These are phyloP conservation scores for Dinocampus coccinellae DNA, from an alignment of 2,888 invertebrate species.

Conservation along the genomic window DNA sequence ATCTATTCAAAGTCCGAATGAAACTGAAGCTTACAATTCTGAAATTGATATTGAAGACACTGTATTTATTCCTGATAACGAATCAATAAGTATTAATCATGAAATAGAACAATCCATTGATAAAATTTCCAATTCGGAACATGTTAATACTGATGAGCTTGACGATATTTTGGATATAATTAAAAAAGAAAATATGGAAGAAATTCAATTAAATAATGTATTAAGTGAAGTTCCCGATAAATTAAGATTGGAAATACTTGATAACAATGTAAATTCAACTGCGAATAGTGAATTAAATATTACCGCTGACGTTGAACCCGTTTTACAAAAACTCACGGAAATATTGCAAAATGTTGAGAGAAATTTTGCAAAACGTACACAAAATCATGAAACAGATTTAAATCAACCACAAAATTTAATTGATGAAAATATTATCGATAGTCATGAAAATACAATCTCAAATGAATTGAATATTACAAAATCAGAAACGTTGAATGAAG, in stretches of 20 bases:
- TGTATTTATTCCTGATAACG: slow-evolving; percentile 53
- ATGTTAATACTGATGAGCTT: slow-evolving; percentile 48
- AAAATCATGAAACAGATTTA: slow-evolving; percentile 17
- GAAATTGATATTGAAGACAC: slow-evolving; percentile 49
- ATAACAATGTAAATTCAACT: slow-evolving; percentile 34
- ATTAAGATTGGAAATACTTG: slow-evolving; percentile 12
- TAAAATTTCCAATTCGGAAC: slow-evolving; percentile 29
- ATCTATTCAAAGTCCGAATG: too few relatives aligned
- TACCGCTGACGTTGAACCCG: slow-evolving; percentile 46
- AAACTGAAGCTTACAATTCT: slow-evolving; percentile 30
- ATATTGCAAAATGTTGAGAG: slow-evolving; percentile 44
- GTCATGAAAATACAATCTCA: background rate
- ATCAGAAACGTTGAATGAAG: background rate
- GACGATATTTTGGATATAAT: slow-evolving; percentile 54
- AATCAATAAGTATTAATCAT: slow-evolving; percentile 55
- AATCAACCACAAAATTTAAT: background rate
- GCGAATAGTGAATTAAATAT: slow-evolving; percentile 38
- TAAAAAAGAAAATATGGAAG: slow-evolving; percentile 40
- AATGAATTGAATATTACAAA: background rate
- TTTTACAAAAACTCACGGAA: slow-evolving; percentile 45
- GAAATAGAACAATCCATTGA: slow-evolving; percentile 38
- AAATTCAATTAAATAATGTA: background rate
- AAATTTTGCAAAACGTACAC: slow-evolving; percentile 42
- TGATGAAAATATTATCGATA: background rate
- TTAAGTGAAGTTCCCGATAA: slow-evolving; percentile 6